Evolutionary conservation across 2,888 invertebrate species (phyloP).

Genomic region (Hydropsyche betteni): DNA sequence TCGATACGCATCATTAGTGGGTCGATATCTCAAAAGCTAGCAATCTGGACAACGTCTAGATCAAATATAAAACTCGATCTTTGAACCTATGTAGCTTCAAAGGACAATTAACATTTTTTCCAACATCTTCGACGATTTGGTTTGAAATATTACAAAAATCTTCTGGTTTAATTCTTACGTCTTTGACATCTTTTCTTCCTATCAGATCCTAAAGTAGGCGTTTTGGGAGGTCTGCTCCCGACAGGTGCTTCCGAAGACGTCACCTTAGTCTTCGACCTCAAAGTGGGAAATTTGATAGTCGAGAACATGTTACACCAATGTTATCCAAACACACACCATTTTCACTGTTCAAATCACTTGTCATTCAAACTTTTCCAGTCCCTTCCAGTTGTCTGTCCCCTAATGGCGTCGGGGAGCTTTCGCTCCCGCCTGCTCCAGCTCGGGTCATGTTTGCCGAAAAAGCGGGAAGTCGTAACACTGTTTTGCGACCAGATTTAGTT

Average conservation of each 20-base stretch:
- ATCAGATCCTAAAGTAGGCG: conserved; percentile 63
- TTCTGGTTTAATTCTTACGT: conserved; percentile 56
- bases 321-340: neutral
- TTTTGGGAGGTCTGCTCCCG: conserved; percentile 68
- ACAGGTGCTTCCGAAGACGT: conserved; percentile 55
- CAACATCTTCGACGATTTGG: no score
- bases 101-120: no score
- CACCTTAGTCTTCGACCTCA: conserved; percentile 60
- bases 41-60: no score
- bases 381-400: neutral
- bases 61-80: no score
- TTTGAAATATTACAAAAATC: no score
- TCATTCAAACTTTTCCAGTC: neutral
- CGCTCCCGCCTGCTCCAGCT: no score
- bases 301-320: conserved; percentile 62
- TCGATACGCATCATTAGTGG: conserved; percentile 11
- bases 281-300: conserved; percentile 66
- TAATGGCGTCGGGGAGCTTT: neutral
- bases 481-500: neutral
- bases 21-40: neutral
- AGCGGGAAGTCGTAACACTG: neutral
- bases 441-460: neutral
- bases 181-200: conserved; percentile 65
- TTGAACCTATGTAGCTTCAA: no score
- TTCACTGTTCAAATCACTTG: no score